Conservation (phyloP, 2,797 vertebrate genomes). For the Clarias pachynema region DNA sequence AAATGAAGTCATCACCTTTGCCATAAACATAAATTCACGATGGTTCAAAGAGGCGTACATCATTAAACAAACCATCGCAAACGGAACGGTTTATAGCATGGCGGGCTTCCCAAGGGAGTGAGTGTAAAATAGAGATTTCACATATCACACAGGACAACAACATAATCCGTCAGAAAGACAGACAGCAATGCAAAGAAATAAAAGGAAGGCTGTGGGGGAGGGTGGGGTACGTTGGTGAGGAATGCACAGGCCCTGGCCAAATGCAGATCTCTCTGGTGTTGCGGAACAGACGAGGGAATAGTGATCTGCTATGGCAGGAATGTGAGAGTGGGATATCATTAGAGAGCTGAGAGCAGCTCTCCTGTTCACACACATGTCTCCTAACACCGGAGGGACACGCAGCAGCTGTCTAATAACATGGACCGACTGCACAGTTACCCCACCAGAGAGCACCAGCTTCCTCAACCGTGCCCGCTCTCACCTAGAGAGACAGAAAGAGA, state of each 20-base stretch:
- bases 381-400: conserved; percentile 60
- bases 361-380: conserved; percentile 50
- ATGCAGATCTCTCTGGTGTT: conserved; percentile 62
- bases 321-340: conserved; percentile 76
- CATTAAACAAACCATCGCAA: conserved; percentile 48
- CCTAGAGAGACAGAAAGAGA: conserved; percentile 23
- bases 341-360: conserved; percentile 63
- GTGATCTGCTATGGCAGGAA: conserved; percentile 72
- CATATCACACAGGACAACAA: conserved; percentile 54
- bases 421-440: conserved; percentile 39
- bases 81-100: conserved; percentile 44
- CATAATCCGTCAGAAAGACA: conserved; percentile 46
- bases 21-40: conserved; percentile 38
- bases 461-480: conserved; percentile 35
- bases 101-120: conserved; percentile 45
- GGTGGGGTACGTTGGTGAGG: conserved; percentile 53
- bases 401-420: conserved; percentile 59
- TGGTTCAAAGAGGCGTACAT: conserved; percentile 45
- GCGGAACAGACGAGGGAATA: conserved; percentile 67
- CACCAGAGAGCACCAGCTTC: conserved; percentile 38
- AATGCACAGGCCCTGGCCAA: conserved; percentile 67
- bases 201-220: conserved; percentile 24
- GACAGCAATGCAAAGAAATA: conserved; percentile 29
- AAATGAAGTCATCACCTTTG: conserved; percentile 40
- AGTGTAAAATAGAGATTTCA: conserved; percentile 55